Evolutionary conservation across 2,888 invertebrate species (phyloP).

Genomic region (Athripsodes cinereus): DNA sequence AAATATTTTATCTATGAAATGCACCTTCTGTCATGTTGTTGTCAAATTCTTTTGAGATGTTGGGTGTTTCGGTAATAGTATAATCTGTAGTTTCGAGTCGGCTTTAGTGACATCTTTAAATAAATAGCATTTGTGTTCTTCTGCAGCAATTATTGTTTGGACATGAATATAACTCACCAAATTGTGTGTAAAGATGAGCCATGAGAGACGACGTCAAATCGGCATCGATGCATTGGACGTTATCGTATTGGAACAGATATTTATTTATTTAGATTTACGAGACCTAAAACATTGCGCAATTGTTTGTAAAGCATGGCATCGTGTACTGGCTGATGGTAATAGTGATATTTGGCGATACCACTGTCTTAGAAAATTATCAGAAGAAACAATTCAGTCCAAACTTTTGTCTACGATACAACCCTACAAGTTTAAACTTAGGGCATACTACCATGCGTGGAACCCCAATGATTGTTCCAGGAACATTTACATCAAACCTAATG

Average conservation of each 20-base stretch:
- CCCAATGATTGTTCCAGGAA: conserved; percentile 95
- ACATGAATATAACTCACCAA: conserved; percentile 1
- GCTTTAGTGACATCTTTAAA: too few relatives aligned
- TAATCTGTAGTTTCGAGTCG: too few relatives aligned
- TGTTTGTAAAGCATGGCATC: conserved; percentile 92
- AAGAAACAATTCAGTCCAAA: conserved; percentile 82
- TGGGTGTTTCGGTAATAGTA: neutral
- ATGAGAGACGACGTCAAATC: conserved; percentile 46
- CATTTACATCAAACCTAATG: conserved; percentile 93
- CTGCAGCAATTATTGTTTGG: neutral
- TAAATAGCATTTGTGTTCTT: neutral
- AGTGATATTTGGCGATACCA: conserved; percentile 93
- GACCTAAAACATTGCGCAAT: conserved; percentile 85
- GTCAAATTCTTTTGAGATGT: neutral
- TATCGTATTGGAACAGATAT: conserved; percentile 81
- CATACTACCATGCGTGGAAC: conserved; percentile 95
- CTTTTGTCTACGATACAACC: conserved; percentile 81
- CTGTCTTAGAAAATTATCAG: conserved; percentile 79
- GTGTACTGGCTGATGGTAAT: conserved; percentile 85
- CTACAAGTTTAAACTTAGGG: conserved; percentile 89
- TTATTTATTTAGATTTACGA: conserved; percentile 81
- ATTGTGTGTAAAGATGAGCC: conserved; percentile 18
- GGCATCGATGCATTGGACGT: conserved; percentile 64
- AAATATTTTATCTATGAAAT: neutral
- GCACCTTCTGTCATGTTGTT: neutral